phyloP scores from a whole-genome alignment of 2,797 vertebrate genomes.

The Molossus alvarezi region DNA sequence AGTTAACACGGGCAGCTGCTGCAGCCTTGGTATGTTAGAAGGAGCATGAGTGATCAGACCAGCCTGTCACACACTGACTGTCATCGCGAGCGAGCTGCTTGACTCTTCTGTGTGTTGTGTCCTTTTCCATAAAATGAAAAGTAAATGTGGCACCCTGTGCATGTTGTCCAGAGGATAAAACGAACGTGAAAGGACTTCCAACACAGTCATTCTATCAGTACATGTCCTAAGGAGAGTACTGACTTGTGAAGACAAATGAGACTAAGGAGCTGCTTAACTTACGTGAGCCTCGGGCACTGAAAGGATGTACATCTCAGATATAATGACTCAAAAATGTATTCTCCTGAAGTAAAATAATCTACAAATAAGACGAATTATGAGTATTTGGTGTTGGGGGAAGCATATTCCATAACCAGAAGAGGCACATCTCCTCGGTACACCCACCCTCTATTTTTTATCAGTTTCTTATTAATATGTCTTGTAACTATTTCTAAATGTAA shows the following conservation, averaged over 20 bases:
- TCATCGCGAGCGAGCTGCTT: background rate
- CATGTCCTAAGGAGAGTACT: background rate
- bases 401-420: background rate
- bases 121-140: background rate
- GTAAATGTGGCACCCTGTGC: background rate
- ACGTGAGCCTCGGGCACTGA: background rate
- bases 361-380: background rate
- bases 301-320: background rate
- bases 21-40: background rate
- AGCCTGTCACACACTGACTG: background rate
- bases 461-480: background rate
- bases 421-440: background rate
- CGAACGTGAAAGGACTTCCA: background rate
- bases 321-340: background rate
- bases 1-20: background rate
- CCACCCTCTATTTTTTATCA: background rate
- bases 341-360: background rate
- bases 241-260: background rate
- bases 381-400: background rate
- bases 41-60: background rate
- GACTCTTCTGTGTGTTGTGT: background rate
- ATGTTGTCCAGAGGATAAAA: background rate
- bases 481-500: slow-evolving; percentile 25
- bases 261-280: background rate
- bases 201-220: background rate